Evolutionary conservation across 2,797 vertebrate species (phyloP).

Genomic region (Gallinago stenura): DNA sequence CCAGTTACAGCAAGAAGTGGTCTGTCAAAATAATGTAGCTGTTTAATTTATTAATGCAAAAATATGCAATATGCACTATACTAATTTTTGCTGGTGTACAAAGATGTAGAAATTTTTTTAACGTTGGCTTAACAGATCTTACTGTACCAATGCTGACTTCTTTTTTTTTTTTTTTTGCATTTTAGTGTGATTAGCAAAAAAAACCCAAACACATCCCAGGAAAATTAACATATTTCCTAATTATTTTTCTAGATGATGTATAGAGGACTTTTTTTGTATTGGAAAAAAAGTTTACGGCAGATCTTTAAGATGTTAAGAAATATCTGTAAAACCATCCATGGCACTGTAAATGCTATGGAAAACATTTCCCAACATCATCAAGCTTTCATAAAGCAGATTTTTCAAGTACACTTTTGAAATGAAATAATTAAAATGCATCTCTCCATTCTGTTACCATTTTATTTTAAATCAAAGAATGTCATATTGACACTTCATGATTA

Average conservation of each 20-base stretch:
- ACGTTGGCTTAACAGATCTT: background rate
- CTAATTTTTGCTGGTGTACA: background rate
- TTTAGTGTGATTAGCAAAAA: background rate
- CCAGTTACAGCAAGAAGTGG: background rate
- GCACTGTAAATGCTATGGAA: background rate
- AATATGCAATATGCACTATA: background rate
- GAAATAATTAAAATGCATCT: conserved; percentile 61
- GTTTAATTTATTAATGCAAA: background rate
- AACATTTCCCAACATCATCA: background rate
- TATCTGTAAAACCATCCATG: background rate
- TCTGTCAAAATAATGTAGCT: background rate
- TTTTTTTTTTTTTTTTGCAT: no score
- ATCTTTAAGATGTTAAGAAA: background rate
- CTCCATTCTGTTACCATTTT: conserved; percentile 55
- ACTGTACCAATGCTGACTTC: background rate
- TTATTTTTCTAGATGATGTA: background rate
- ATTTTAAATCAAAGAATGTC: conserved; percentile 72
- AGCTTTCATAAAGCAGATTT: conserved; percentile 5
- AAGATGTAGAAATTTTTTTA: background rate
- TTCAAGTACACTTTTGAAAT: conserved; percentile 41
- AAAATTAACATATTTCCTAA: background rate
- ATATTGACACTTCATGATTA: conserved; percentile 67
- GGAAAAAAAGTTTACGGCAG: background rate
- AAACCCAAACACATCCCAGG: background rate
- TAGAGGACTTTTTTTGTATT: background rate